A percentile compares a stretch with the other conserved stretches of the same genome.
phyloP scores from a whole-genome alignment of 1,140 invertebrate species.

The Trachymyrmex cornetzi region DNA sequence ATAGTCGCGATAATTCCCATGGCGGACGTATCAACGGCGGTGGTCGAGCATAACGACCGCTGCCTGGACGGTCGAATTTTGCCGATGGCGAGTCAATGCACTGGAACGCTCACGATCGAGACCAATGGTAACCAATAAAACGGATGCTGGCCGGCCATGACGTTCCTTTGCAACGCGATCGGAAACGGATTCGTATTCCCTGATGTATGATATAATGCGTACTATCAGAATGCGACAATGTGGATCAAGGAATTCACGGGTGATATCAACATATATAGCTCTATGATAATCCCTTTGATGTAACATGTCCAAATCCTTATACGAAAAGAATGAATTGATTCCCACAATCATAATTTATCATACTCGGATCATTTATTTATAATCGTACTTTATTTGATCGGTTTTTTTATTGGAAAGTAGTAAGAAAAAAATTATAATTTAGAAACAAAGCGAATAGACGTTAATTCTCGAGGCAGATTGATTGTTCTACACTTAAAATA shows the following conservation, averaged over 20 bases:
- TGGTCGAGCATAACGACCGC: slow-evolving; percentile 8
- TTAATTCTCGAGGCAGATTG: neutral
- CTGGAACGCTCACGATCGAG: slow-evolving; percentile 38
- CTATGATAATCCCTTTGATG: neutral
- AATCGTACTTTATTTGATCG: neutral
- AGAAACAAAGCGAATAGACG: neutral
- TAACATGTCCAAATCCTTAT: neutral
- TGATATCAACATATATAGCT: neutral
- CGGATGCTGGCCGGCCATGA: slow-evolving; percentile 17
- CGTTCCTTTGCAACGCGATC: slow-evolving; percentile 47
- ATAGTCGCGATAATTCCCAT: slow-evolving; percentile 55
- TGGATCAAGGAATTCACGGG: neutral
- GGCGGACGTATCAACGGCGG: slow-evolving; percentile 31
- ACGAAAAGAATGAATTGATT: neutral
- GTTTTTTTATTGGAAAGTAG: neutral
- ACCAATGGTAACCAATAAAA: slow-evolving; percentile 44
- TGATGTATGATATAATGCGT: slow-evolving; percentile 29
- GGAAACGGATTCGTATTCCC: slow-evolving; percentile 36
- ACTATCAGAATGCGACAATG: neutral
- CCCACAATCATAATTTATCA: neutral
- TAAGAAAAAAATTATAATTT: neutral
- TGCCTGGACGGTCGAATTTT: slow-evolving; percentile 41
- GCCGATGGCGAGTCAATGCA: slow-evolving; percentile 27
- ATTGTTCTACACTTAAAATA: neutral
- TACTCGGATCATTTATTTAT: neutral